Conservation (phyloP, 2,888 invertebrate species). For the Crossocerus cetratus region DNA sequence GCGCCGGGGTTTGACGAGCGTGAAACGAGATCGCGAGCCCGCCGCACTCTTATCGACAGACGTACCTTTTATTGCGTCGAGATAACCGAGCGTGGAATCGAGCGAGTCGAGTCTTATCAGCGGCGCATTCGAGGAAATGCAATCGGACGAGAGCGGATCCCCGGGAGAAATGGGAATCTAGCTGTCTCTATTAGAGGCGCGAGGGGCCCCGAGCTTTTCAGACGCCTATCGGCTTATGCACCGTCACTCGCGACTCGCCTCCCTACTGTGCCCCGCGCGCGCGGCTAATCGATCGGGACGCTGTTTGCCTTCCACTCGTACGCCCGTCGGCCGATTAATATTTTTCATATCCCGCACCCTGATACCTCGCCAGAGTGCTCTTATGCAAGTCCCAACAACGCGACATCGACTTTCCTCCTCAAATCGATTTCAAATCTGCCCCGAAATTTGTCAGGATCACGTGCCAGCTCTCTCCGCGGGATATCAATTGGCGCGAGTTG, state of each 20-base stretch:
- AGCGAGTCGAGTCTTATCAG: slow-evolving; percentile 43
- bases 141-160: slow-evolving; percentile 23
- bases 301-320: slow-evolving; percentile 33
- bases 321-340: slow-evolving; percentile 5
- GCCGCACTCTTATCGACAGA: slow-evolving; percentile 39
- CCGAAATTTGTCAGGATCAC: too few relatives aligned
- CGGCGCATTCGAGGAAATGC: slow-evolving; percentile 45
- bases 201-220: slow-evolving; percentile 22
- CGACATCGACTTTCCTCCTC: too few relatives aligned
- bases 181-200: slow-evolving; percentile 27
- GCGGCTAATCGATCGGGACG: background rate
- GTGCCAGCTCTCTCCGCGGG: too few relatives aligned
- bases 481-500: too few relatives aligned
- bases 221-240: background rate
- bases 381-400: too few relatives aligned
- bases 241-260: background rate
- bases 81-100: slow-evolving; percentile 33
- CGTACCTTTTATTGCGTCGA: slow-evolving; percentile 48
- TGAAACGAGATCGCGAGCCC: slow-evolving; percentile 30
- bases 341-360: slow-evolving; percentile 5
- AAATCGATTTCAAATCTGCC: too few relatives aligned
- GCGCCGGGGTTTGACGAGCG: slow-evolving; percentile 14
- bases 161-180: slow-evolving; percentile 38
- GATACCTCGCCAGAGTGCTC: too few relatives aligned
- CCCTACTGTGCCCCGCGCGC: background rate